Evolutionary conservation across 2,113 vertebrate genomes (phyloP), one percentile per base, ranked within the genome.

Genomic region (Marcusenius ussheri): DNA sequence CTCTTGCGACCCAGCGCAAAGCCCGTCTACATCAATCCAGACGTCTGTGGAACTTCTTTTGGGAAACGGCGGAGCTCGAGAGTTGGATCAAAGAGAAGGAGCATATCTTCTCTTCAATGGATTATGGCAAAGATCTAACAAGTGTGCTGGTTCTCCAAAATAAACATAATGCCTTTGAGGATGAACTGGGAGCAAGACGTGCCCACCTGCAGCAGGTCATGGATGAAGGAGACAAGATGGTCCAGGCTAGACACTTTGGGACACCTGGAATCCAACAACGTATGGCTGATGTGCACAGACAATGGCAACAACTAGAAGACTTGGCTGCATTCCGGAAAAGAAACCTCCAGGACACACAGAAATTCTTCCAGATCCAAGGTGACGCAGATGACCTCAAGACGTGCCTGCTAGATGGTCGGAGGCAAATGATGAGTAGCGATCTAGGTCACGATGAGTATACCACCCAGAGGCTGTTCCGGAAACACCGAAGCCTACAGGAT

Each of bases 1-100:
- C 92, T 1, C 95, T 99, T 92, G 97, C 97, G 0, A 94, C 96
- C 0, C 96, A 97, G 62, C 95, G 98, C 39, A 96, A 97, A 90
- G 96, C 95, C 45, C 95, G 94, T 5, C 93, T 99, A 91, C 96
- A 97, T 92, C 98, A 98, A 92, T 99, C 98, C 2, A 96, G 97
- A 1, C 94, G 94, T 42, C 95, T 99, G 93, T 99, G 98, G 98
- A 96, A 97, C 92, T 98, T 98, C 93, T 95, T 99, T 89, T 98
- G 98, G 97, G 98, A 99, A 94, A 96, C 96, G 95, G 96, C 97
- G 0, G 98, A 99, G 93, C 94, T 97, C 0, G 98, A 99, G 92
- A 96, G 96, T 93, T 99, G 98, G 98, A 97, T 99, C 91, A 97
- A 97, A 89, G 98, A 99, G 92, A 98, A 98, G 93, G 98, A 99